These are phyloP conservation scores for Thaumatotibia leucotreta DNA, from an alignment of 1,140 invertebrate species.

Conservation along the genomic window DNA sequence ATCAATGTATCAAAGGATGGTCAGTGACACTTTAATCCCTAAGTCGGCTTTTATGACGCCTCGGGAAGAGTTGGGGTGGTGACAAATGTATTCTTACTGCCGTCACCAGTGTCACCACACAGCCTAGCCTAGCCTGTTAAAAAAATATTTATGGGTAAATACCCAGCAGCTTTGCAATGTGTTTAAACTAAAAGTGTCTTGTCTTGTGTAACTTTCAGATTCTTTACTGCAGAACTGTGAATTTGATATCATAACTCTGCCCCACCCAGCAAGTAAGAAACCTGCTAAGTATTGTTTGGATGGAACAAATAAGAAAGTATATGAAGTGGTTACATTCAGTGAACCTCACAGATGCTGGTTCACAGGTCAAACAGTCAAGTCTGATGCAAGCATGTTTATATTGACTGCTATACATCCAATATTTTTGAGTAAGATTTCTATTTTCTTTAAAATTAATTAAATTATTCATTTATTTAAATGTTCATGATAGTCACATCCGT, in stretches of 20 bases:
- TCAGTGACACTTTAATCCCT: no score
- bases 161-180: slow-evolving; percentile 18
- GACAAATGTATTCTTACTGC: no score
- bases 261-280: slow-evolving; percentile 80
- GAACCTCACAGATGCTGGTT: slow-evolving; percentile 84
- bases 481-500: no score
- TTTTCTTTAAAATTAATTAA: no score
- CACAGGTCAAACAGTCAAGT: slow-evolving; percentile 81
- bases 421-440: slow-evolving; percentile 74
- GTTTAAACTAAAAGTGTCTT: slow-evolving; percentile 51
- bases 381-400: slow-evolving; percentile 82
- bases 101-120: no score
- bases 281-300: slow-evolving; percentile 80
- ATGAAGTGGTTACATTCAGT: slow-evolving; percentile 76
- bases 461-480: no score
- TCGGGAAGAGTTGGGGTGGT: no score
- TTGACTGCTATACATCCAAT: slow-evolving; percentile 83
- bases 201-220: slow-evolving; percentile 55
- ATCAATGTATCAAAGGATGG: no score
- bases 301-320: slow-evolving; percentile 72
- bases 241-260: slow-evolving; percentile 84
- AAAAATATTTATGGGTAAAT: no score
- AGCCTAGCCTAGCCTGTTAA: no score
- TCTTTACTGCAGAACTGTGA: slow-evolving; percentile 78
- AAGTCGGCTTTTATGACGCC: no score